phyloP scores from a whole-genome alignment of 2,113 vertebrate genomes.

The Ophthalmolycus amberensis region DNA sequence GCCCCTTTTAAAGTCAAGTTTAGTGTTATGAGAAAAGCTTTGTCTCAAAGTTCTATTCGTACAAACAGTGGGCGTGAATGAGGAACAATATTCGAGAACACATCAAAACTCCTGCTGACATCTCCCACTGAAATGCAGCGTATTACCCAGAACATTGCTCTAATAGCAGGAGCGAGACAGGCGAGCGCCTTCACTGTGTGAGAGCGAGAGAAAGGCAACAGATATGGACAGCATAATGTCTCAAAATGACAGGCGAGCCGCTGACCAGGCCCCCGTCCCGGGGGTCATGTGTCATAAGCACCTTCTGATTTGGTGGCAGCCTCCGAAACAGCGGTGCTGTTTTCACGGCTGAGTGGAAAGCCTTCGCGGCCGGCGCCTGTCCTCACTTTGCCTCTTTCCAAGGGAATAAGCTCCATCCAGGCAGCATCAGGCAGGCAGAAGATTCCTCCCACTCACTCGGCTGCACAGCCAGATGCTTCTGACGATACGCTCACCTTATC shows the following conservation, averaged over 20 bases:
- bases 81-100: neutral
- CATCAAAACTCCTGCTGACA: neutral
- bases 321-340: slow-evolving; percentile 49
- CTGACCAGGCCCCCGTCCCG: slow-evolving; percentile 38
- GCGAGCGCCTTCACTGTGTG: slow-evolving; percentile 17
- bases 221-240: slow-evolving; percentile 35
- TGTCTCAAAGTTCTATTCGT: neutral
- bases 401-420: slow-evolving; percentile 57
- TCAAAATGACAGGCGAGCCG: slow-evolving; percentile 39
- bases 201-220: slow-evolving; percentile 7
- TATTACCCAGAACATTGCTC: slow-evolving; percentile 25
- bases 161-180: slow-evolving; percentile 22
- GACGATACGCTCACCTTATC: slow-evolving; percentile 8
- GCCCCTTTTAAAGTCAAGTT: slow-evolving; percentile 11
- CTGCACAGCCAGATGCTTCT: slow-evolving; percentile 30
- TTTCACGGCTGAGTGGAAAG: slow-evolving; percentile 74
- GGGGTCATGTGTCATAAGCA: slow-evolving; percentile 66
- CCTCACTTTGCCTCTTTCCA: slow-evolving; percentile 57
- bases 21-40: slow-evolving; percentile 23
- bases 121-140: neutral
- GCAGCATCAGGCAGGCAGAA: slow-evolving; percentile 25
- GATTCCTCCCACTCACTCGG: slow-evolving; percentile 46
- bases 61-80: neutral
- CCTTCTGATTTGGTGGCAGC: slow-evolving; percentile 57
- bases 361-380: slow-evolving; percentile 49